These are phyloP conservation scores for Girardinus metallicus DNA, from an alignment of 2,797 vertebrate genomes.

Conservation along the genomic window DNA sequence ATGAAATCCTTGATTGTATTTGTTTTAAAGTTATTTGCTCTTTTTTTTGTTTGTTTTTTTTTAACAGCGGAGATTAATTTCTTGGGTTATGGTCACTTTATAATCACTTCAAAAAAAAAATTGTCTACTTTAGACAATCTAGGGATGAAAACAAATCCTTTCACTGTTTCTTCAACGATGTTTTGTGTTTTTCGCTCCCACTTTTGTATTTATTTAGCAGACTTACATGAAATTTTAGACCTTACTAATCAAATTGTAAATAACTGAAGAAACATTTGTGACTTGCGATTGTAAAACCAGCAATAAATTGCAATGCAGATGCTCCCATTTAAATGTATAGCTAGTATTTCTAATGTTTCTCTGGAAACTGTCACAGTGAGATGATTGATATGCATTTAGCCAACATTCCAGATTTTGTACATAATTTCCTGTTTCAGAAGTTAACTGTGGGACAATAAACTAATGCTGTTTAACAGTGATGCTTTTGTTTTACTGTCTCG, in stretches of 20 bases:
- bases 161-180: constrained; percentile 78
- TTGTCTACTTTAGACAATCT: constrained; percentile 72
- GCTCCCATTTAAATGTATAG: constrained; percentile 85
- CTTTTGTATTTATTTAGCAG: constrained; percentile 88
- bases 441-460: constrained; percentile 93
- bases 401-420: constrained; percentile 97
- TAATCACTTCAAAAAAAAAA: constrained; percentile 43
- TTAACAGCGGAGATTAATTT: constrained; percentile 23
- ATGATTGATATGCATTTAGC: constrained; percentile 89
- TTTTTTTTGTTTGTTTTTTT: constrained; percentile 40
- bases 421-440: constrained; percentile 92
- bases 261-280: constrained; percentile 84
- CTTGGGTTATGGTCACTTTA: constrained; percentile 61
- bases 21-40: constrained; percentile 47
- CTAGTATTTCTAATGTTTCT: constrained; percentile 81
- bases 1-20: constrained; percentile 46
- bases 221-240: constrained; percentile 77
- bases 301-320: constrained; percentile 90
- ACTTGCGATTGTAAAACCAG: constrained; percentile 86
- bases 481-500: constrained; percentile 25
- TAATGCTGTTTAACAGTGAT: constrained; percentile 86
- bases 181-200: constrained; percentile 69
- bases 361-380: constrained; percentile 81
- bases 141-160: constrained; percentile 48
- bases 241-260: constrained; percentile 88